Conservation (phyloP, 2,113 vertebrate genomes). For the Tenebrosternarchus preto region DNA sequence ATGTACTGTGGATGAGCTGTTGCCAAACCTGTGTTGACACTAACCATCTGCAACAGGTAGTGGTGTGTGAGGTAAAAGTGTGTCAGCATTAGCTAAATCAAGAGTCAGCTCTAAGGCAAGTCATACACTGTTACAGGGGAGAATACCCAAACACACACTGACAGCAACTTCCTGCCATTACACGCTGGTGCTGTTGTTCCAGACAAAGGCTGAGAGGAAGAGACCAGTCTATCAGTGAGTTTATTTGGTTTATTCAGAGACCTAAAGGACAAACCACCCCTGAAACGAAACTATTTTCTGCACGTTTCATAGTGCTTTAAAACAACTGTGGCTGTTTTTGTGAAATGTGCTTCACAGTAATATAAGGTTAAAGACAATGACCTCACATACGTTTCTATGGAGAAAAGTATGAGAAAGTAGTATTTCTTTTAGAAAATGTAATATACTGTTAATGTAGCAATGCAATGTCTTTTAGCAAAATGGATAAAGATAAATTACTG, state of each 20-base stretch:
- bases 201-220: conserved; percentile 12
- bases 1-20: neutral
- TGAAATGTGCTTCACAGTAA: neutral
- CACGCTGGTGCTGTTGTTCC: neutral
- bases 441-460: neutral
- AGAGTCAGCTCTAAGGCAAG: conserved; percentile 27
- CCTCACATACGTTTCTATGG: neutral
- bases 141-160: conserved; percentile 20
- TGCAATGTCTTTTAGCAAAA: neutral
- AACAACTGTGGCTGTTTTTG: neutral
- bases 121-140: conserved; percentile 19
- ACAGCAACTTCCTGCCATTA: conserved; percentile 38
- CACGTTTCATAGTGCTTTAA: neutral
- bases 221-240: neutral
- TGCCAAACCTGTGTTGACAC: conserved; percentile 1
- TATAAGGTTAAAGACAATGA: neutral
- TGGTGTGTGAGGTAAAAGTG: neutral
- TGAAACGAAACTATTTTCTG: neutral
- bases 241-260: neutral
- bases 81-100: neutral
- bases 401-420: neutral
- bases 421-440: neutral
- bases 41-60: conserved; percentile 7
- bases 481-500: too few relatives aligned
- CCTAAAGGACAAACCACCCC: neutral